A percentile compares a stretch with the other conserved stretches of the same genome.
Conservation (phyloP, 30 jellyfish, hydroid and myxozoan genomes). For the Aurelia coerulea region DNA sequence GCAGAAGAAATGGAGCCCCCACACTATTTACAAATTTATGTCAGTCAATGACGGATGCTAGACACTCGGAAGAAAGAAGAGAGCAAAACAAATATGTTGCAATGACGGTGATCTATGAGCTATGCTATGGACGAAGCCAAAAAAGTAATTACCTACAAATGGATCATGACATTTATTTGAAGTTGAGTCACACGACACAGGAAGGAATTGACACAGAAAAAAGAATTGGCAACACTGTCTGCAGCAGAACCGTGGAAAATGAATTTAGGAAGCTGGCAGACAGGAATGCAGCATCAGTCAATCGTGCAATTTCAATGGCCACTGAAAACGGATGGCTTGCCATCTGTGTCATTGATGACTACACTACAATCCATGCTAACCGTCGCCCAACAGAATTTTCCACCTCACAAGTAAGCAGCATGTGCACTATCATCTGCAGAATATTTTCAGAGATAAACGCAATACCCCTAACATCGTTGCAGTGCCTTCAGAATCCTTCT, state of each 20-base stretch:
- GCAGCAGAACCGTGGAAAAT: conserved; percentile 48
- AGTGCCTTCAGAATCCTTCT: conserved; percentile 15
- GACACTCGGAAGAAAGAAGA: not conserved
- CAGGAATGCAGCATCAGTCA: conserved; percentile 13
- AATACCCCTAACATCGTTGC: conserved; percentile 12
- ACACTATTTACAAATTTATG: not conserved
- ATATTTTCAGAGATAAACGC: conserved; percentile 23
- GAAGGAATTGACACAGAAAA: conserved; percentile 33
- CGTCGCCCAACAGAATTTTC: conserved; percentile 9
- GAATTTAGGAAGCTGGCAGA: conserved; percentile 24
- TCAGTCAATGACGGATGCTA: not conserved
- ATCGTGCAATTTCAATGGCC: conserved; percentile 32
- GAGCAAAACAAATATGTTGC: not conserved
- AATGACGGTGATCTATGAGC: conserved; percentile 3
- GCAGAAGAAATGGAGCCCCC: conserved; percentile 12
- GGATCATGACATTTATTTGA: conserved; percentile 20
- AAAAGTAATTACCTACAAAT: conserved; percentile 23
- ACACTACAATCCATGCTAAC: conserved; percentile 35
- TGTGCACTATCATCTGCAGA: conserved; percentile 37
- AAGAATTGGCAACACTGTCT: conserved; percentile 21
- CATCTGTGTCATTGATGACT: conserved; percentile 28
- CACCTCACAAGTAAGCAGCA: not conserved
- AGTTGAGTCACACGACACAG: conserved; percentile 30
- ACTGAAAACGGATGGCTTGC: conserved; percentile 14
- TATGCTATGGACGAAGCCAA: conserved; percentile 30